A percentile compares a stretch with the other conserved stretches of the same genome.
These are phyloP conservation scores for Nematostella vectensis DNA, from an alignment of 92 coral and sea anemone genomes.

Conservation along the genomic window DNA sequence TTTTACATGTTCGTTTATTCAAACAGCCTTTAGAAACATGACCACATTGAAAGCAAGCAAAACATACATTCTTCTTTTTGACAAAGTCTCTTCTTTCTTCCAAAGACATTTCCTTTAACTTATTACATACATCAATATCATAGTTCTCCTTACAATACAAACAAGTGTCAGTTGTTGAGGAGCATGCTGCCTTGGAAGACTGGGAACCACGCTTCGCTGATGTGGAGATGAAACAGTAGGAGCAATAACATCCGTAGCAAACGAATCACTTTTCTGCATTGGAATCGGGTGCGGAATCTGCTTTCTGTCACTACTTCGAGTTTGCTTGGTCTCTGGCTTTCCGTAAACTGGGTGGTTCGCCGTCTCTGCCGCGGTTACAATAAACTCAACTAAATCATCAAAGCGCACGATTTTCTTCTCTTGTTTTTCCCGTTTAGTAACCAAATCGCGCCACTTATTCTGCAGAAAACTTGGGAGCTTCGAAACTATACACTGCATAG, in stretches of 20 bases:
- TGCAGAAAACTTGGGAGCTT: conserved; percentile 43
- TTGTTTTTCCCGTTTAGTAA: conserved; percentile 17
- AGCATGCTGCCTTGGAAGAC: background rate
- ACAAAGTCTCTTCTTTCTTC: conserved; percentile 34
- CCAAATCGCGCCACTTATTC: conserved; percentile 42
- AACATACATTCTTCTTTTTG: conserved; percentile 33
- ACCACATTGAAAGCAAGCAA: conserved; percentile 33
- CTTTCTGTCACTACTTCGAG: background rate
- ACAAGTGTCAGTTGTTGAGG: conserved; percentile 2
- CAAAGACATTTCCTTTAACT: conserved; percentile 23
- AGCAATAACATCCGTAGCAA: conserved; percentile 21
- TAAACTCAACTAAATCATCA: conserved; percentile 31
- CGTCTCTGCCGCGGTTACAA: conserved; percentile 37
- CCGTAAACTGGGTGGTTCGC: conserved; percentile 51
- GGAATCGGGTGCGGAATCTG: conserved; percentile 5
- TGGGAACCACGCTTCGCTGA: too few relatives aligned
- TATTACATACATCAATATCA: conserved; percentile 40
- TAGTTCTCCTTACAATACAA: conserved; percentile 27
- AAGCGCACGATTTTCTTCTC: conserved; percentile 13
- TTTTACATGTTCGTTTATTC: conserved; percentile 42
- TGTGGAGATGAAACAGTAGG: background rate
- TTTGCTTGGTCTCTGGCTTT: background rate
- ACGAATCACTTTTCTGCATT: conserved; percentile 11
- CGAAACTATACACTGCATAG: conserved; percentile 36
- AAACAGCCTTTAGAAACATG: conserved; percentile 46